phyloP scores from a whole-genome alignment of 2,113 vertebrate genomes.

The Microcebus ravelobensis region DNA sequence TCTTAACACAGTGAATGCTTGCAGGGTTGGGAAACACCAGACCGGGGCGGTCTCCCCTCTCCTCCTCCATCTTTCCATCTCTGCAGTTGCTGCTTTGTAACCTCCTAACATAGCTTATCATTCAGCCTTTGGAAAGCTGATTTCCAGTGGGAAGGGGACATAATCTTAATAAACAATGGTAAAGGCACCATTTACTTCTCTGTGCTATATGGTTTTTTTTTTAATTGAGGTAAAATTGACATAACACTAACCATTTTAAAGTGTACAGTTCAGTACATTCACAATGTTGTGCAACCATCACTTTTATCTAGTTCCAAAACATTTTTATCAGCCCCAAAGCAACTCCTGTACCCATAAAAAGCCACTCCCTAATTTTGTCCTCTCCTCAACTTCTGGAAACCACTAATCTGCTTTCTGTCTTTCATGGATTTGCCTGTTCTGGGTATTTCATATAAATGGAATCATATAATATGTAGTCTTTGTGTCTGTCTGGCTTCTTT shows the following conservation, averaged over 20 bases:
- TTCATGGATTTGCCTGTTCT: neutral
- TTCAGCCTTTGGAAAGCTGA: neutral
- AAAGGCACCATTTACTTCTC: neutral
- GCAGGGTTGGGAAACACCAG: neutral
- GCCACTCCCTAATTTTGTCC: neutral
- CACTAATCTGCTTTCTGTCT: neutral
- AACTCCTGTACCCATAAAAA: neutral
- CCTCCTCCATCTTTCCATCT: neutral
- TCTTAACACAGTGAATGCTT: neutral
- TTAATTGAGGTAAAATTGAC: neutral
- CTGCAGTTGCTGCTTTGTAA: neutral
- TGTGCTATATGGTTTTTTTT: neutral
- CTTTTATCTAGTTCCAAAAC: neutral
- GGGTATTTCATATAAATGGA: neutral
- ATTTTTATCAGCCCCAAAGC: neutral
- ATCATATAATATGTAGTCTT: rapidly evolving
- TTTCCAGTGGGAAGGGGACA: neutral
- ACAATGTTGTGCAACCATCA: neutral
- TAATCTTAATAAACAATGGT: too few relatives aligned
- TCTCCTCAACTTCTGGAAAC: neutral
- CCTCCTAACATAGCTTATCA: neutral
- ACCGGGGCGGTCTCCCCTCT: neutral
- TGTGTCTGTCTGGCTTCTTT: neutral
- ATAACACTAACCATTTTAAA: neutral
- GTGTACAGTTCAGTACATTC: neutral